phyloP scores from a whole-genome alignment of 2,888 invertebrate species.

The Cyaniris semiargus region DNA sequence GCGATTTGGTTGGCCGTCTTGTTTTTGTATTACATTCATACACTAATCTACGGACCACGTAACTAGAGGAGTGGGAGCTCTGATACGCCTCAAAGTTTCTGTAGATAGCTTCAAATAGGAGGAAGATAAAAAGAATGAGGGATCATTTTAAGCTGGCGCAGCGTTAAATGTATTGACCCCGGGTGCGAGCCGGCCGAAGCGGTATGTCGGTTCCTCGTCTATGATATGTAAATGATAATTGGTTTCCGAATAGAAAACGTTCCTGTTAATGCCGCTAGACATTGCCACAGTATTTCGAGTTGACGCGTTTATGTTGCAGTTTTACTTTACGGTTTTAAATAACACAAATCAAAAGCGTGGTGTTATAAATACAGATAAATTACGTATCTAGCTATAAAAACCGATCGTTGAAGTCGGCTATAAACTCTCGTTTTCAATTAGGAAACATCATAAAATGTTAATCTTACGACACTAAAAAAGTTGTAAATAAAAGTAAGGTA shows the following conservation, averaged over 20 bases:
- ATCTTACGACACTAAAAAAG: conserved; percentile 13
- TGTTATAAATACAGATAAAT: not conserved
- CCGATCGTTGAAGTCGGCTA: not conserved
- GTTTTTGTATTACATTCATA: conserved; percentile 74
- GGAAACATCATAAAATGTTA: conserved; percentile 9
- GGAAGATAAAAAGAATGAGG: conserved; percentile 48
- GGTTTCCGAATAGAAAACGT: conserved; percentile 76
- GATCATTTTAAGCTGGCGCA: conserved; percentile 57
- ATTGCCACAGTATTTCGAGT: not conserved
- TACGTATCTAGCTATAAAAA: not conserved
- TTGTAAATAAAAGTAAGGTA: not conserved
- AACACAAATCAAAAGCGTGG: not conserved
- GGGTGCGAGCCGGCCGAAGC: conserved; percentile 66
- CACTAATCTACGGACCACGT: conserved; percentile 58
- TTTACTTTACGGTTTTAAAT: not conserved
- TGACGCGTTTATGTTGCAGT: not conserved
- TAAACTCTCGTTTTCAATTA: conserved; percentile 19
- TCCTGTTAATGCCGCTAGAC: conserved; percentile 67
- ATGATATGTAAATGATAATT: conserved; percentile 80
- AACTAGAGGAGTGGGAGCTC: conserved; percentile 56
- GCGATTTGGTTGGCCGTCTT: conserved; percentile 78
- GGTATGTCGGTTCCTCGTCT: conserved; percentile 70
- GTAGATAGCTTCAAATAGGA: conserved; percentile 20
- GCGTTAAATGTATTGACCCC: conserved; percentile 76
- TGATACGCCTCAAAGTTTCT: conserved; percentile 34